phyloP scores from a whole-genome alignment of 1,140 invertebrate genomes.

The Proales similis region DNA sequence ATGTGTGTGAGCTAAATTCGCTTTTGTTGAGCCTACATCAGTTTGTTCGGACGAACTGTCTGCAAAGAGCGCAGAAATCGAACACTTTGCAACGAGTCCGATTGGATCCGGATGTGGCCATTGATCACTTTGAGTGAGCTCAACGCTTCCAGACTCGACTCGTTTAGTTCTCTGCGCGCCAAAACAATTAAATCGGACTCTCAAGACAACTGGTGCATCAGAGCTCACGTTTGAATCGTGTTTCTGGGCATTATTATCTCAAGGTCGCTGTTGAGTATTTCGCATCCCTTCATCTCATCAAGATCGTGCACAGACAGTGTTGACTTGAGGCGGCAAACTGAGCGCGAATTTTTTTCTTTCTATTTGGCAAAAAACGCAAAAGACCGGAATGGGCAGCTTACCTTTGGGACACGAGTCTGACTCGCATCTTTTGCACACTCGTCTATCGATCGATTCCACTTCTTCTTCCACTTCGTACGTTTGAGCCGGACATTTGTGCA shows the following conservation, averaged over 20 bases:
- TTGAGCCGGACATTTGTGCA: constrained; percentile 11
- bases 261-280: constrained; percentile 27
- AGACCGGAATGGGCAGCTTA: too few species aligned
- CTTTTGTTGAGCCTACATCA: background rate
- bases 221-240: background rate
- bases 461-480: constrained; percentile 25
- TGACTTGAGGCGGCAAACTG: too few species aligned
- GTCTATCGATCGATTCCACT: constrained; percentile 12
- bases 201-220: background rate
- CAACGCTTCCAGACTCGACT: constrained; percentile 8
- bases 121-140: constrained; percentile 10
- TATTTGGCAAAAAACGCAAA: background rate
- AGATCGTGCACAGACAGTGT: too few species aligned
- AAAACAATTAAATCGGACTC: background rate
- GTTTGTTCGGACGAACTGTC: background rate
- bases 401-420: constrained; percentile 2
- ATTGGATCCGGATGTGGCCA: constrained; percentile 25
- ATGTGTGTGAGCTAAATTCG: background rate
- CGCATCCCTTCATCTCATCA: constrained; percentile 1
- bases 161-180: background rate
- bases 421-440: constrained; percentile 11
- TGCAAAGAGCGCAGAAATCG: constrained; percentile 18
- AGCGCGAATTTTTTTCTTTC: background rate
- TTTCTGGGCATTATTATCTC: background rate
- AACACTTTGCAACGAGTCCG: background rate